These are phyloP conservation scores for Apteryx owenii DNA, from an alignment of 2,113 vertebrate genomes.

Conservation along the genomic window DNA sequence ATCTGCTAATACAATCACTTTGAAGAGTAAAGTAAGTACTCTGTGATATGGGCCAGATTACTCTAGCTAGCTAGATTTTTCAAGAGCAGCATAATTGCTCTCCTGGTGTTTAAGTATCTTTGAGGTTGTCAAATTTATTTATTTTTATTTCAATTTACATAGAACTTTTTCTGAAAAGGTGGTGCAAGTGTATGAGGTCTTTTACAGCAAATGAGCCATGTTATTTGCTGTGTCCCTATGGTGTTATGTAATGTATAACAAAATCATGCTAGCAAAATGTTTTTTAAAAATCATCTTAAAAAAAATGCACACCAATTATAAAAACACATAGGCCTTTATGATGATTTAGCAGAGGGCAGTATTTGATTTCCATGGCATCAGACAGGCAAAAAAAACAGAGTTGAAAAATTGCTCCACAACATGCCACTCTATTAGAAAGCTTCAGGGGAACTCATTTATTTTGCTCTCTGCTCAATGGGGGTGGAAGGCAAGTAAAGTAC, in stretches of 20 bases:
- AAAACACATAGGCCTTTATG: background rate
- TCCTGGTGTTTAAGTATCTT: background rate
- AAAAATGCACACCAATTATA: background rate
- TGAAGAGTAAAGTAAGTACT: background rate
- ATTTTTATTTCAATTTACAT: background rate
- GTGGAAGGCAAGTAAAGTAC: background rate
- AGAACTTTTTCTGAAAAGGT: background rate
- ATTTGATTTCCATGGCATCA: background rate
- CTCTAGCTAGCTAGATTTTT: background rate
- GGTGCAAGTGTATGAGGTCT: accelerated
- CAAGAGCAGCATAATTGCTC: background rate
- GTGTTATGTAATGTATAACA: background rate
- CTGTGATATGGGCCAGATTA: background rate
- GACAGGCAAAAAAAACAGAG: background rate
- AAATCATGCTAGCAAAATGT: background rate
- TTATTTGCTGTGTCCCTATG: background rate
- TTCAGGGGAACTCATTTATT: background rate
- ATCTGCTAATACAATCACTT: background rate
- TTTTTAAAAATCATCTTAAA: background rate
- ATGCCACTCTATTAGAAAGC: background rate
- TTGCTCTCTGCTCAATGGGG: background rate
- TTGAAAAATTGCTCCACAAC: background rate
- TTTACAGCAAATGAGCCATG: background rate
- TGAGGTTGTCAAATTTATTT: background rate
- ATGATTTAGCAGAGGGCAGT: background rate